These are phyloP conservation scores for Lepus europaeus DNA, from an alignment of 2,113 vertebrate genomes.

Conservation along the genomic window DNA sequence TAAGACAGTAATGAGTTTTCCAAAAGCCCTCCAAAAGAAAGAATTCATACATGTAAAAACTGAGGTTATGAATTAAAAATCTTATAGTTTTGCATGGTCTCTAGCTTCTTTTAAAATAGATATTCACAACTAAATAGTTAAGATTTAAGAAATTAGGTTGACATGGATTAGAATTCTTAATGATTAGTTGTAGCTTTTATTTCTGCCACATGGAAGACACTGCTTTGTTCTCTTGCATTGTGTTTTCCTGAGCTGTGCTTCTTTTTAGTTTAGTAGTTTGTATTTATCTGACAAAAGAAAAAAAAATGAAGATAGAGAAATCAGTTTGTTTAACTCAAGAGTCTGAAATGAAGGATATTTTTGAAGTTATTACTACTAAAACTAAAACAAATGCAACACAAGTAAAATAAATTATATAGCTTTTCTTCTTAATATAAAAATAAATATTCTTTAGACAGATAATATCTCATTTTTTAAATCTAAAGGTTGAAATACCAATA, in stretches of 20 bases:
- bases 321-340: constrained; percentile 62
- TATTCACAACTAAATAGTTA: constrained; percentile 8
- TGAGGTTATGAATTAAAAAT: constrained; percentile 52
- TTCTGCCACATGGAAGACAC: constrained; percentile 56
- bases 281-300: constrained; percentile 57
- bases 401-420: constrained; percentile 2
- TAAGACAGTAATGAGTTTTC: constrained; percentile 12
- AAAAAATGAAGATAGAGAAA: constrained; percentile 1
- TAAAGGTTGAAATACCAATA: constrained; percentile 3
- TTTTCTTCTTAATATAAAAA: constrained; percentile 53
- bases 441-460: background rate
- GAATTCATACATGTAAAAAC: background rate
- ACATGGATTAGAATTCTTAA: constrained; percentile 38
- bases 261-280: constrained; percentile 57
- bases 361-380: constrained; percentile 40
- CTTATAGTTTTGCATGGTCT: background rate
- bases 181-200: constrained; percentile 70
- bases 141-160: constrained; percentile 36
- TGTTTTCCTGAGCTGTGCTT: constrained; percentile 61
- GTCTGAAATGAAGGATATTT: constrained; percentile 56
- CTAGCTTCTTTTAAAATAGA: constrained; percentile 44
- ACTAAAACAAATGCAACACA: background rate
- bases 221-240: constrained; percentile 39
- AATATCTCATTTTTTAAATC: constrained; percentile 11
- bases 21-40: constrained; percentile 26